Evolutionary conservation across 2,888 invertebrate species (phyloP).

Genomic region (Lasioglossum morio): DNA sequence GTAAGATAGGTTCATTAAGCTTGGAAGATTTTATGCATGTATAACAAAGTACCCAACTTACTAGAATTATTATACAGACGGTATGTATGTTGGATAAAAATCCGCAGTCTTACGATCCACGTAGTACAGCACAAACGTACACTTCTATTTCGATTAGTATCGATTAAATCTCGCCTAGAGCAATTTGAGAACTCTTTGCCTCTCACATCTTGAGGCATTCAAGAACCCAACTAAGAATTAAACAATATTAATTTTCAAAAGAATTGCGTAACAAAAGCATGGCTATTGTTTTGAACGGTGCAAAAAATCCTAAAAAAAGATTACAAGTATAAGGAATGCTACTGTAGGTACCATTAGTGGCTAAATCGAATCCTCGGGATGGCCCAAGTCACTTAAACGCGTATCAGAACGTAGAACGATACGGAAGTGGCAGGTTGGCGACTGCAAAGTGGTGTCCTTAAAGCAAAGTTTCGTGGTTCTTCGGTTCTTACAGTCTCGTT

Average conservation of each 20-base stretch:
- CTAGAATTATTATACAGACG: too few relatives aligned
- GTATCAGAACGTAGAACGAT: conserved; percentile 8
- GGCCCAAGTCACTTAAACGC: conserved; percentile 39
- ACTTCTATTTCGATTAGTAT: too few relatives aligned
- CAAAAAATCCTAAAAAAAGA: not conserved
- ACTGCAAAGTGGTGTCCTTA: conserved; percentile 28
- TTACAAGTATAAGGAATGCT: not conserved
- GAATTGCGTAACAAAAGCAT: not conserved
- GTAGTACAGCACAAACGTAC: too few relatives aligned
- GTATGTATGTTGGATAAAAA: too few relatives aligned
- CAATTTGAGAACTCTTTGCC: too few relatives aligned
- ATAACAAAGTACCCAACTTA: too few relatives aligned
- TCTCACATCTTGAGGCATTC: not conserved
- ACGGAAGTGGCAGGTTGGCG: not conserved
- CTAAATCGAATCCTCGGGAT: conserved; percentile 2
- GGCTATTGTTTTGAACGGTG: not conserved
- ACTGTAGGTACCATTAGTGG: not conserved
- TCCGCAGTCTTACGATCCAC: too few relatives aligned
- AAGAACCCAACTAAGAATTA: not conserved
- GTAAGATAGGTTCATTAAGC: not conserved
- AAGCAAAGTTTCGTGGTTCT: conserved; percentile 12
- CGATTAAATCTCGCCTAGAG: too few relatives aligned
- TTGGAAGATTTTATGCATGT: not conserved
- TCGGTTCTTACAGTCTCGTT: conserved; percentile 16
- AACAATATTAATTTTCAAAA: not conserved